Percentiles rank a stretch among this genome's conserved stretches.
These are phyloP conservation scores for Lepidochrysops patricia DNA, from an alignment of 2,888 invertebrate species.

Conservation along the genomic window DNA sequence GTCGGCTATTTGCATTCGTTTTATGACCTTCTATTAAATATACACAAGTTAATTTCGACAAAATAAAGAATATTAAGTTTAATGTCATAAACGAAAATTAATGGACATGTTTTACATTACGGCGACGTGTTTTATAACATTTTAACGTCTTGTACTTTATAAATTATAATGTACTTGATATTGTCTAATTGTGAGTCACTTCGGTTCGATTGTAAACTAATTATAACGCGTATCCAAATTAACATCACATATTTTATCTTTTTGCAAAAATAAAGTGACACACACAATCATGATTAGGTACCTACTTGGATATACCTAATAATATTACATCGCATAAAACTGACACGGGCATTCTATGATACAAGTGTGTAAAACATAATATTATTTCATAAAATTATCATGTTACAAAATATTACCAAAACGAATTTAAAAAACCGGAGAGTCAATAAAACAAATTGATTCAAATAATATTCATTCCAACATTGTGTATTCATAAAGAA, in stretches of 20 bases:
- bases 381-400: neutral
- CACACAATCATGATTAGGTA: too few species aligned
- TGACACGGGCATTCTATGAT: too few species aligned
- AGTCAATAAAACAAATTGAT: slow-evolving; percentile 23
- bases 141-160: slow-evolving; percentile 3
- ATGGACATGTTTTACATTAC: slow-evolving; percentile 2
- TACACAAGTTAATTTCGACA: neutral
- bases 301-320: too few species aligned
- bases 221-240: neutral
- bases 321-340: too few species aligned
- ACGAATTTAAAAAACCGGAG: neutral
- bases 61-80: neutral
- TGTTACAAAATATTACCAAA: too few species aligned
- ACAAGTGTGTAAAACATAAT: too few species aligned
- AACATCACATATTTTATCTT: neutral
- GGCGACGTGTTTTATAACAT: neutral
- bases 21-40: neutral
- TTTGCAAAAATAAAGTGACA: neutral
- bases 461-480: slow-evolving; percentile 34
- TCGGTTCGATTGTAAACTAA: neutral
- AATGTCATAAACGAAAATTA: slow-evolving; percentile 2
- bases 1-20: neutral
- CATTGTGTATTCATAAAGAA: slow-evolving; percentile 48
- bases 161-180: neutral
- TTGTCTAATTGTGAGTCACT: neutral